Base-by-base conservation (phyloP, 2,113 vertebrate genomes). In the Cyprinodon tularosa region DNA sequence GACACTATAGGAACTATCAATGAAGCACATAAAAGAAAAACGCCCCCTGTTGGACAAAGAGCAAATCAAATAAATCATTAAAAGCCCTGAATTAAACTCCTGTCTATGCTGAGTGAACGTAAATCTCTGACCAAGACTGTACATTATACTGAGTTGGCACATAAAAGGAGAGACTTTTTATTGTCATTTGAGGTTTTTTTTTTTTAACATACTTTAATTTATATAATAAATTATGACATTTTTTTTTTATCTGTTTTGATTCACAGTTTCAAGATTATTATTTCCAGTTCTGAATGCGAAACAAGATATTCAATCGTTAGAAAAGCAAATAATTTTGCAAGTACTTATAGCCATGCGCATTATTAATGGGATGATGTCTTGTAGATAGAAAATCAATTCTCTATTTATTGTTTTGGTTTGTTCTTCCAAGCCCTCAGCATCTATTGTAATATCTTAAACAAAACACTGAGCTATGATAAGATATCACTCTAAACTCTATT, bases 151-250 rank as follows among this genome's bases (percentile, higher is more conserved):
- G 78, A 70, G 68, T 67, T 67, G 17, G 71, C 75, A 85, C 63
- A 78, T 39, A 83, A 71, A 74, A 38, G 48, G 13, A 20, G n/a
- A 74, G 48, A 45, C 17, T 15, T 37, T 45, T 13, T 64, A 71
- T 40, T 72, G 2, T 61, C 36, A 48, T 63, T 66, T 71, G 20
- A 37, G 7, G 53, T 8, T 13, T 22, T 15, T 80, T 76, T 76
- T 66, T 77, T 42, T 69, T 22, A 76, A 38, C 60, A 62, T 42
- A 29, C n/a, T 68, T 86, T n/a, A 57, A 68, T 84, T 85, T 87
- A 81, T 65, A 47, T 66, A 45, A 66, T 76, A 62, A 74, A 77
- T 74, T 38, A 53, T 76, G 14, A 36, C 65, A 29, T 29, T 29
- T 29, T 71, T 78, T 68, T 5, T 2, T 64, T 48, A 12, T 42